Base-by-base conservation (phyloP, 2,113 vertebrate genomes). In the Coryphaenoides rupestris region DNA sequence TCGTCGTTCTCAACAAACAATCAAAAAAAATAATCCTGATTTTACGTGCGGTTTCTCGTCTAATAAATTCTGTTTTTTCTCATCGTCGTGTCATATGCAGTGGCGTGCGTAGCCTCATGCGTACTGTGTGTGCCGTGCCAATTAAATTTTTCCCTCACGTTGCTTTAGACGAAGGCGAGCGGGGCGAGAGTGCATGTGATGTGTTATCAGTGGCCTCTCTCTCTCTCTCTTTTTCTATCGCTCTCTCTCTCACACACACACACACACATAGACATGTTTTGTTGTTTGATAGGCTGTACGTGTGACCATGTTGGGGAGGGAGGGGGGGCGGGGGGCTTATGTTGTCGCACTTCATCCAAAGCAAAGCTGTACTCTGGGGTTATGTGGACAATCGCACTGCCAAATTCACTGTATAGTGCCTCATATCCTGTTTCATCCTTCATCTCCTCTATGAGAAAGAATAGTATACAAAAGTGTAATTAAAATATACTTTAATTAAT, bases 21-120 rank as follows among this genome's bases (percentile, higher is more conserved):
- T 88, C 86, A 72, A 88, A 90, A 89, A 87, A 88, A 86, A 90
- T 85, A 86, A 87, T n/a, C n/a, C n/a, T n/a, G 75, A 85, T n/a
- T n/a, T n/a, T n/a, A 40, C 33, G 2, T 66, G 62, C 82, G 85
- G 79, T 74, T 76, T 40, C 90, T 81, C 74, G 87, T 19, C 68
- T 89, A 87, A 53, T 19, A 24, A 85, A 40, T 14, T 55, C 74
- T 83, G 21, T 68, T 69, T 83, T 87, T 86, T 61, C 79, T 77
- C 69, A 68, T 80, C 19, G 78, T 86, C 74, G 76, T 88, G 69
- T 81, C 40, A 70, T 83, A 78, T n/a, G 84, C 78, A 55, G 73
- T 83, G 52, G 68, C 73, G 72, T 40, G 33, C 9, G 13, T 80
- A 66, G n/a, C n/a, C n/a, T n/a, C n/a, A n/a, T n/a, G n/a, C n/a